Base-by-base conservation (phyloP, 2,797 vertebrate species). In the Trematomus bernacchii region DNA sequence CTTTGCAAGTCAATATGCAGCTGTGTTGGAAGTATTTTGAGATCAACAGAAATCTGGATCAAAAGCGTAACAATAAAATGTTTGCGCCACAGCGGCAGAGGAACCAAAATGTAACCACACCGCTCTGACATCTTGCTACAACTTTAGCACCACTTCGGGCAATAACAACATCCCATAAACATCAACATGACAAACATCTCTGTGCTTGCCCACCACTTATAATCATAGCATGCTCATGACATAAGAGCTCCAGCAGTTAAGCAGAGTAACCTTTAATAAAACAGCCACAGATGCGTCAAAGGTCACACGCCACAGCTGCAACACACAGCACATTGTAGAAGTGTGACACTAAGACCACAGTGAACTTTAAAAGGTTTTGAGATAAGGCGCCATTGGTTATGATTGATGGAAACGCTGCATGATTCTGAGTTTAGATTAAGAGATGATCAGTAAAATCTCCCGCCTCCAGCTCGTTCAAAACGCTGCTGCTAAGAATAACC, bases 1-100 rank as follows among this genome's bases (percentile, higher is more conserved):
- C 67, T 70, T 51, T 68, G 43, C 21, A 44, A 61, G 54, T 58
- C 16, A 66, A 64, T 27, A 52, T 10, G 52, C 72, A 77, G 69
- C 73, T 71, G 73, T 47, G 21, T 65, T 51, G 55, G 37, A 71
- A 55, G 70, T 42, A 7, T 57, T 57, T 52, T 14, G 16, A 65
- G 9, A 19, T 66, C 43, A 75, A 50, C 51, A 74, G 42, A 68
- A 65, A 74, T 53, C 64, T 52, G 27, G 6, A 79, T 42, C 13
- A 15, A 65, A 57, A 61, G 16, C 13, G 48, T 9, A 53, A 46
- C 19, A 9, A 48, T 27, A 42, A 11, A 23, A 51, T 64, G 66
- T 40, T 33, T 27, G 47, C 47, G 33, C 65, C 18, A 5, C 15
- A 59, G 19, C 11, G 18, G 57, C 70, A n/a, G n/a, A 58, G 47